phyloP scores from a whole-genome alignment of 2,797 vertebrate species.

The Clarias pachynema region DNA sequence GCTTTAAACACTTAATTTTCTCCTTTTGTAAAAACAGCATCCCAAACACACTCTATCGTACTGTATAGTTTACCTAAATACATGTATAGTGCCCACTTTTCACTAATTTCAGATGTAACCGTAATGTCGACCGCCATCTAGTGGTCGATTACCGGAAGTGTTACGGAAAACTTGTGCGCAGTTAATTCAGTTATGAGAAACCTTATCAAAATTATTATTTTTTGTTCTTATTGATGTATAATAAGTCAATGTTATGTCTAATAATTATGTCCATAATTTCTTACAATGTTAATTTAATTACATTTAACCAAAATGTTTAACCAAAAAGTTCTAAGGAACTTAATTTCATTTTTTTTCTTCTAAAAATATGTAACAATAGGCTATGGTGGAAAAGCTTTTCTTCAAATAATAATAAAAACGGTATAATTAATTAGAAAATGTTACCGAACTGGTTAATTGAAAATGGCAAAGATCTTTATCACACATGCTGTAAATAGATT shows the following conservation, averaged over 20 bases:
- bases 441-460: not conserved
- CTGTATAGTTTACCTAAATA: not conserved
- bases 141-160: constrained; percentile 8
- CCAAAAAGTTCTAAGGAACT: not conserved
- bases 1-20: not conserved
- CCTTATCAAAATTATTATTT: not conserved
- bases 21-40: not conserved
- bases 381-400: not conserved
- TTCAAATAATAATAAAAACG: not conserved
- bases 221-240: not conserved
- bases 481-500: not conserved
- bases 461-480: not conserved
- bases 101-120: not conserved
- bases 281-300: not conserved
- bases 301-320: not conserved
- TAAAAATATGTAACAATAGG: not conserved
- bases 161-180: not conserved
- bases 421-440: not conserved
- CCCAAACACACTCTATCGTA: not conserved
- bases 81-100: not conserved
- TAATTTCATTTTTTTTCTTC: not conserved
- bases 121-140: constrained; percentile 13
- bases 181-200: not conserved
- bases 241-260: not conserved
- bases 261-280: not conserved